Evolutionary conservation across 2,888 invertebrate species (phyloP).

Genomic region (Drosophila parthenogenetica): DNA sequence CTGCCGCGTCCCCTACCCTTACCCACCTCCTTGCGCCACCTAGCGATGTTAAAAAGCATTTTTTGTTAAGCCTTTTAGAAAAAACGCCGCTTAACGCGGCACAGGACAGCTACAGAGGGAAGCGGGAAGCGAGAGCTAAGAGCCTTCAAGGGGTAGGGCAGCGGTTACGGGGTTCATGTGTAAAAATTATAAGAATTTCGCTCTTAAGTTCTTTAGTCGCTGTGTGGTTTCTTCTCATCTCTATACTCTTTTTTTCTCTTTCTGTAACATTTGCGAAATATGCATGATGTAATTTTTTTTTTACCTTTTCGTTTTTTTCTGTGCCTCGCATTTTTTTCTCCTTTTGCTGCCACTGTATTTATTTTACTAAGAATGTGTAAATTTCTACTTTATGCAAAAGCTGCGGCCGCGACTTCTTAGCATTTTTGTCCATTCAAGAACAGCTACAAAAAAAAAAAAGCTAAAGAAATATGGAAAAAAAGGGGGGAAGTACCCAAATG

Average conservation of each 20-base stretch:
- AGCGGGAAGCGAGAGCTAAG: not conserved
- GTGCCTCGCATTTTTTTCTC: constrained; percentile 33
- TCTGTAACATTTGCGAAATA: constrained; percentile 58
- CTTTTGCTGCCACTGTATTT: constrained; percentile 67
- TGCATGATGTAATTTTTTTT: constrained; percentile 52
- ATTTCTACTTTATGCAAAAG: constrained; percentile 77
- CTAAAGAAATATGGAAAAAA: not conserved
- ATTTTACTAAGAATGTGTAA: constrained; percentile 80
- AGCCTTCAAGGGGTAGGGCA: not conserved
- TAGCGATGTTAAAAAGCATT: constrained; percentile 73
- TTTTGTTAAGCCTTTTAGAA: constrained; percentile 77
- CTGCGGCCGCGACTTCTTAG: constrained; percentile 76
- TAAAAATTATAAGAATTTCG: constrained; percentile 78
- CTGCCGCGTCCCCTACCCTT: not conserved
- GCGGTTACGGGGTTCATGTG: constrained; percentile 69
- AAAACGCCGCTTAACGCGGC: constrained; percentile 57
- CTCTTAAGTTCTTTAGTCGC: constrained; percentile 71
- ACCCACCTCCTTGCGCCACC: not conserved
- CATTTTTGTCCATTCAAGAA: constrained; percentile 58
- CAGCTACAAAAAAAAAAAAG: not conserved
- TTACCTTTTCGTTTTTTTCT: constrained; percentile 32
- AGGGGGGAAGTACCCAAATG: constrained; percentile 1
- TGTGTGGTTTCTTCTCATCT: constrained; percentile 33
- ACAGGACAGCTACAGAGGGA: not conserved
- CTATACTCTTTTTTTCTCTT: constrained; percentile 24